These are phyloP conservation scores for Trissoscelio sp. DNA, from an alignment of 2,888 invertebrate species.

Conservation along the genomic window DNA sequence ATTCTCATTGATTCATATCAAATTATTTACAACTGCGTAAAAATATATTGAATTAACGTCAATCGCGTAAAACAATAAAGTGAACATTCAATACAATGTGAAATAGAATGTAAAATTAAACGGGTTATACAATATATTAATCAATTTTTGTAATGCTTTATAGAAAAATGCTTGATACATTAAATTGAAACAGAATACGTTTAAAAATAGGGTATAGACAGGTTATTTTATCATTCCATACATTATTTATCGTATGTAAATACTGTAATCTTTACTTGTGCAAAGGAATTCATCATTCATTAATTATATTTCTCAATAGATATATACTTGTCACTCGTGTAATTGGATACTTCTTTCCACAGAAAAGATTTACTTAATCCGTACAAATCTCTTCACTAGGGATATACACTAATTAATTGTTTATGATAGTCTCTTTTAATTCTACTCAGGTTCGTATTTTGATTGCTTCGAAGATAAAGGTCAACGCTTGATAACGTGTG, in stretches of 20 bases:
- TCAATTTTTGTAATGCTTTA: too few relatives aligned
- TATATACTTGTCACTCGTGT: not conserved
- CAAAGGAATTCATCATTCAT: not conserved
- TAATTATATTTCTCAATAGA: not conserved
- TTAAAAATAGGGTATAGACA: not conserved
- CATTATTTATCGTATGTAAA: constrained; percentile 21
- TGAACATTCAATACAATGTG: too few relatives aligned
- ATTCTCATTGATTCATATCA: too few relatives aligned
- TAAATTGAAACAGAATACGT: too few relatives aligned
- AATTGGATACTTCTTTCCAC: constrained; percentile 4
- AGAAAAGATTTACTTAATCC: constrained; percentile 4
- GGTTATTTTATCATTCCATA: not conserved
- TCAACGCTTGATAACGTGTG: not conserved
- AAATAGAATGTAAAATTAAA: too few relatives aligned
- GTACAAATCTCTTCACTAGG: not conserved
- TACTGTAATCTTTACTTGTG: not conserved
- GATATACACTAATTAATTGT: not conserved
- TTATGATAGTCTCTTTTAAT: not conserved
- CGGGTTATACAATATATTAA: too few relatives aligned
- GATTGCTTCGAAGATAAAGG: not conserved
- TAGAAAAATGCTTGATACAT: too few relatives aligned
- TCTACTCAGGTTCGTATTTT: not conserved
- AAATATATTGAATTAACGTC: too few relatives aligned
- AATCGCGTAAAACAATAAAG: too few relatives aligned
- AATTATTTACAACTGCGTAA: too few relatives aligned